These are phyloP conservation scores for Aurelia aurita complex sp. Pacific DNA, from an alignment of 30 jellyfish, hydroid and myxozoan species.

Conservation along the genomic window DNA sequence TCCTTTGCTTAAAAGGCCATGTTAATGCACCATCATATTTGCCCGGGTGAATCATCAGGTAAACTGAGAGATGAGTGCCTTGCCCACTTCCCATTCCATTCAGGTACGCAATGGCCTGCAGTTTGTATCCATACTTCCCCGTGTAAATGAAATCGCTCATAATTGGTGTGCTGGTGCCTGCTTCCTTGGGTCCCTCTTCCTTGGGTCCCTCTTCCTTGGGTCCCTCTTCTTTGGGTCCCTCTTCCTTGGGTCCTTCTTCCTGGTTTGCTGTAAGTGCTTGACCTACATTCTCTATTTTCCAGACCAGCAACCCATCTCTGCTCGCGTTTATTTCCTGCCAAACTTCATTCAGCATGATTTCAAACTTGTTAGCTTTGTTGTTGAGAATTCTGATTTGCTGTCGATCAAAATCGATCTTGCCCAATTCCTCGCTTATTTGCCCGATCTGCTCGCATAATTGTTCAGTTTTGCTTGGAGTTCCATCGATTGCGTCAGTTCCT, in stretches of 20 bases:
- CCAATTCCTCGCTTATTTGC: no score
- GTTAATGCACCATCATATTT: conserved; percentile 38
- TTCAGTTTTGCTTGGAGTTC: no score
- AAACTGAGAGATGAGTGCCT: conserved; percentile 51
- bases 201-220: no score
- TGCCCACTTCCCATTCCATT: conserved; percentile 56
- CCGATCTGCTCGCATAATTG: no score
- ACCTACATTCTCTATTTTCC: conserved; percentile 32
- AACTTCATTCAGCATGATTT: conserved; percentile 3
- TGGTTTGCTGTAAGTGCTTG: neutral
- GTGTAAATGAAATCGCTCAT: conserved; percentile 45
- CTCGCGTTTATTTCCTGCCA: conserved; percentile 2
- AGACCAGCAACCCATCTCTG: conserved; percentile 49
- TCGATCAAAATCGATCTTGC: no score
- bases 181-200: no score
- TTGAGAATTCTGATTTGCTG: no score
- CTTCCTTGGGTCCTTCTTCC: no score
- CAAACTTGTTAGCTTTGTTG: conserved; percentile 1
- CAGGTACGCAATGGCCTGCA: conserved; percentile 47
- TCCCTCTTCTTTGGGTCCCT: no score
- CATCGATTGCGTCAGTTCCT: no score
- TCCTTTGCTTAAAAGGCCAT: conserved; percentile 62
- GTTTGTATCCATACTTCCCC: conserved; percentile 57
- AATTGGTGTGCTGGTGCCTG: no score
- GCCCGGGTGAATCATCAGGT: conserved; percentile 33